Conservation (phyloP, 2,888 invertebrate species). For the Catocala fraxini region DNA sequence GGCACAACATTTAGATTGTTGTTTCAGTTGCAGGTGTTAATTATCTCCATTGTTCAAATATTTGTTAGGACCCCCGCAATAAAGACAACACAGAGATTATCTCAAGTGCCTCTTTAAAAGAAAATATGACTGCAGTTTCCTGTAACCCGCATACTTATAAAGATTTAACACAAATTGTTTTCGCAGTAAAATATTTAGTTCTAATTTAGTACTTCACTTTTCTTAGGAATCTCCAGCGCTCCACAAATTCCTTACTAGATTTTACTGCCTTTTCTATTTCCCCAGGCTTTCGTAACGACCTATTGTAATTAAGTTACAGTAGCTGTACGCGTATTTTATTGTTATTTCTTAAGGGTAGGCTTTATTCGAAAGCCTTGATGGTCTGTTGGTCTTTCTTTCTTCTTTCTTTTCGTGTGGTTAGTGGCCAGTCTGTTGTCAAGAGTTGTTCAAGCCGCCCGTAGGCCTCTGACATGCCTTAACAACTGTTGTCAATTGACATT, state of each 20-base stretch:
- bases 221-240: neutral
- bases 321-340: neutral
- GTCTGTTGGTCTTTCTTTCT: too few relatives aligned
- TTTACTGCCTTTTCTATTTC: constrained; percentile 1
- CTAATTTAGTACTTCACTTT: neutral
- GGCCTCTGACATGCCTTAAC: too few relatives aligned
- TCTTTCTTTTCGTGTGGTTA: too few relatives aligned
- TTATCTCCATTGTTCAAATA: too few relatives aligned
- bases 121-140: neutral
- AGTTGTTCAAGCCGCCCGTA: too few relatives aligned
- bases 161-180: neutral
- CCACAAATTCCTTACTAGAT: neutral
- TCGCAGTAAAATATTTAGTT: neutral
- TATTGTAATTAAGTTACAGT: constrained; percentile 5
- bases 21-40: too few relatives aligned
- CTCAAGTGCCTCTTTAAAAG: constrained; percentile 11
- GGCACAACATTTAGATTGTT: too few relatives aligned
- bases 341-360: neutral
- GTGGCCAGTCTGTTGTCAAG: too few relatives aligned
- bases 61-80: too few relatives aligned
- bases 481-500: too few relatives aligned
- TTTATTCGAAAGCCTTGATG: neutral
- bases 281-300: constrained; percentile 5
- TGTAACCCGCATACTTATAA: neutral
- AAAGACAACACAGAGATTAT: too few relatives aligned